A percentile compares a stretch with the other conserved stretches of the same genome.
phyloP scores from a whole-genome alignment of 2,797 vertebrate species.

The Martes flavigula region DNA sequence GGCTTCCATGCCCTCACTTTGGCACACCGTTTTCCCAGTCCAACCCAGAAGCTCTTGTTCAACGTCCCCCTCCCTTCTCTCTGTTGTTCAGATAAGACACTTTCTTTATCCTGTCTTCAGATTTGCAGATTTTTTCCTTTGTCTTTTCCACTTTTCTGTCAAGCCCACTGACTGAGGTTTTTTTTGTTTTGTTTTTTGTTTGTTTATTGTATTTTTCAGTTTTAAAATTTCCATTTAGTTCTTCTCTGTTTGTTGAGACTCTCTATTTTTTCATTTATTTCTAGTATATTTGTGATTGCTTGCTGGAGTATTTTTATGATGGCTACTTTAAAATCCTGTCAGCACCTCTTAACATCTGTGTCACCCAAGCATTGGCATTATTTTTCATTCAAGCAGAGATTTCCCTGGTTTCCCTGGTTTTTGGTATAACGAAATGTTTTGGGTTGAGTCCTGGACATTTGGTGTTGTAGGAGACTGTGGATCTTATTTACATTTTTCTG shows the following conservation, averaged over 20 bases:
- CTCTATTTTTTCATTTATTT: background rate
- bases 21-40: background rate
- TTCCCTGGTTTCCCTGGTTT: background rate
- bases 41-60: background rate
- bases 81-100: background rate
- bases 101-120: background rate
- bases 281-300: background rate
- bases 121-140: background rate
- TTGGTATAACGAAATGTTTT: background rate
- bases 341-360: background rate
- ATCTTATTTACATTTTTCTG: background rate
- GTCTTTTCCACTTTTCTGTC: background rate
- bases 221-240: background rate
- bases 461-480: background rate
- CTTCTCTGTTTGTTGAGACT: background rate
- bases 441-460: background rate
- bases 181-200: background rate
- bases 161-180: background rate
- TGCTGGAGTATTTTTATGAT: background rate
- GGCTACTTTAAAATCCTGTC: background rate
- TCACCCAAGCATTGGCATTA: background rate
- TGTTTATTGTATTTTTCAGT: background rate
- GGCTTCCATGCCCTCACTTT: background rate
- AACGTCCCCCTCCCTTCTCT: background rate
- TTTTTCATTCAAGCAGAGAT: background rate